Evolutionary conservation across 2,113 vertebrate species (phyloP), one percentile per base, ranked within the genome.

Genomic region (Tetraodon nigroviridis): DNA sequence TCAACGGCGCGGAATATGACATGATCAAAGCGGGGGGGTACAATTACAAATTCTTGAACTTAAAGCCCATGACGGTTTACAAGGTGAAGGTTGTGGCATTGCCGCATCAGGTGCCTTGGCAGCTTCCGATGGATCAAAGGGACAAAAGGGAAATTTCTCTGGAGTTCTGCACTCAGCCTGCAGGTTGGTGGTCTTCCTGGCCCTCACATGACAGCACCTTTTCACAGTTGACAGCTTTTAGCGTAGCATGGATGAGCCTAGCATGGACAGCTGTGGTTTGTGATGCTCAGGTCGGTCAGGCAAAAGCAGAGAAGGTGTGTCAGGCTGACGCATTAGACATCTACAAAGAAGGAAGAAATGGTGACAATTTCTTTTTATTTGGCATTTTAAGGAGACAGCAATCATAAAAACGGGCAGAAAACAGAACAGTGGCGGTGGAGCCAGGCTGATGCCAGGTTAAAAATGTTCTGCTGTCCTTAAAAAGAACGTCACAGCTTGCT

Each of bases 51-150:
- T 92, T 99, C 83, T 92, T 92, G 76, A 94, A 94, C 87, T 88
- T 99, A 84, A 93, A 95, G 84, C 91, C 96, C 63, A 92, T 92
- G 76, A 90, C 88, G 71, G 92, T 92, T 81, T 95, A 96, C 87
- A 96, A 94, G 86, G 93, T 98, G 74, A 92, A 91, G 64, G 92
- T 93, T 44, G 89, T 93, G 83, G 96, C 95, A 21, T 90, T 90
- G 72, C 94, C 96, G n/a, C 97, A 98, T 87, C 96, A 98, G 90
- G 89, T 95, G 92, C 97, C 97, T 83, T 99, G 97, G 97, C 95
- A 99, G 84, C 93, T 99, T 67, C 92, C 93, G 0, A 74, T 95
- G 75, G 96, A 97, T 76, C 96, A 99, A 48, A 88, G 97, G 50
- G 95, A 98, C 13, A 94, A 93, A 78, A 94, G 91, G 78, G 96